phyloP scores from a whole-genome alignment of 2,888 invertebrate species.

The Drosophila hawaiiensis region DNA sequence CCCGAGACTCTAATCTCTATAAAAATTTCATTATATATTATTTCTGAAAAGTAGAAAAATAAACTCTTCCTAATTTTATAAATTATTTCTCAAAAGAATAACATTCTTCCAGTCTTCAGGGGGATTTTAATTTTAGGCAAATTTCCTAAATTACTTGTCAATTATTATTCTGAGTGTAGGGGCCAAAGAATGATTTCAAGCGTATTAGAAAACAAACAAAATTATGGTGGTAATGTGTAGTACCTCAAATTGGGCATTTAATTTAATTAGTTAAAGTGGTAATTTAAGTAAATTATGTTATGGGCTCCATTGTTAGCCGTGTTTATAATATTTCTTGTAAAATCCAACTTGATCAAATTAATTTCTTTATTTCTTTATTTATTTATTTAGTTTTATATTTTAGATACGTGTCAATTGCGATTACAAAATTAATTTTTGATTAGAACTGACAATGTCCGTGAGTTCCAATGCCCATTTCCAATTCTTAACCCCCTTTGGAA shows the following conservation, averaged over 20 bases:
- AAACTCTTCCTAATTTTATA: background rate
- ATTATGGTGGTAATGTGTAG: background rate
- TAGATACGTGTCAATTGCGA: too few species aligned
- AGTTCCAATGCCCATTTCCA: conserved; percentile 8
- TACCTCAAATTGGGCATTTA: background rate
- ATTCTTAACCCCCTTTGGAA: background rate
- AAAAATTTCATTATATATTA: too few species aligned
- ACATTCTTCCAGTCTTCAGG: background rate
- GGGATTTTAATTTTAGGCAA: background rate
- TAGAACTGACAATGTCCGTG: background rate
- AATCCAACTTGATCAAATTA: background rate
- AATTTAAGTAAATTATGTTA: background rate
- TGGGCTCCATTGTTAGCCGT: background rate
- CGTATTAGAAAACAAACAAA: background rate
- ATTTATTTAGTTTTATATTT: background rate
- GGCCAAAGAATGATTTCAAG: conserved; percentile 5
- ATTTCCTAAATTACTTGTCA: background rate
- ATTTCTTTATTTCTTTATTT: too few species aligned
- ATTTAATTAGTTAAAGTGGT: background rate
- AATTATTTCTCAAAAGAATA: background rate
- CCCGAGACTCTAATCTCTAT: too few species aligned
- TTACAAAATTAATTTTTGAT: background rate
- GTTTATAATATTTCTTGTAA: background rate
- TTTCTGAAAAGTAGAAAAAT: too few species aligned
- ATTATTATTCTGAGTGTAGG: background rate